These are phyloP conservation scores for Xiphophorus hellerii DNA, from an alignment of 2,113 vertebrate species.

Conservation along the genomic window DNA sequence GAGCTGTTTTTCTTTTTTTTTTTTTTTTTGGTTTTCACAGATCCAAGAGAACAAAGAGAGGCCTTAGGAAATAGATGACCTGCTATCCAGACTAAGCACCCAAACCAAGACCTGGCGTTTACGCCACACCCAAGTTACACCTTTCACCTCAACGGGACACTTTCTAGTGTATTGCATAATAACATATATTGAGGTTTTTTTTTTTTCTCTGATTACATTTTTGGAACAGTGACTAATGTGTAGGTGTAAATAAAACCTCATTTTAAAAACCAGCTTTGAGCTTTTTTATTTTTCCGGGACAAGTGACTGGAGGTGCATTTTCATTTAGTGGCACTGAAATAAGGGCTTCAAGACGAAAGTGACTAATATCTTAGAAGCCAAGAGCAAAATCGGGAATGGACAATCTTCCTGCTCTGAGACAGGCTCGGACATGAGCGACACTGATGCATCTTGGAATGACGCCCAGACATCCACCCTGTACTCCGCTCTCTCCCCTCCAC, in stretches of 20 bases:
- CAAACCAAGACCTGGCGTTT: slow-evolving; percentile 1
- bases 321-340: neutral
- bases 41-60: slow-evolving; percentile 78
- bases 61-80: slow-evolving; percentile 72
- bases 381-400: slow-evolving; percentile 19
- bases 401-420: slow-evolving; percentile 28
- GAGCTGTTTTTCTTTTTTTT: neutral
- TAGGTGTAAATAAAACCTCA: slow-evolving; percentile 50
- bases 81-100: neutral
- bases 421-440: slow-evolving; percentile 54
- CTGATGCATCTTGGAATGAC: slow-evolving; percentile 22
- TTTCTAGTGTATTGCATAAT: neutral
- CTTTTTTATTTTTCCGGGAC: neutral
- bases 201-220: neutral
- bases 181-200: neutral
- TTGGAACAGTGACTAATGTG: neutral
- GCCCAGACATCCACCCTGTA: slow-evolving; percentile 38
- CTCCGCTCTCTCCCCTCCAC: neutral
- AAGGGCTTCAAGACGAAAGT: neutral
- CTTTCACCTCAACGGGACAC: neutral
- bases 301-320: neutral
- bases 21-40: slow-evolving; percentile 40
- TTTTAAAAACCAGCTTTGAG: neutral
- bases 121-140: slow-evolving; percentile 13
- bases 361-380: slow-evolving; percentile 9